These are phyloP conservation scores for Fragum sueziense DNA, from an alignment of 2,888 invertebrate genomes.

Conservation along the genomic window DNA sequence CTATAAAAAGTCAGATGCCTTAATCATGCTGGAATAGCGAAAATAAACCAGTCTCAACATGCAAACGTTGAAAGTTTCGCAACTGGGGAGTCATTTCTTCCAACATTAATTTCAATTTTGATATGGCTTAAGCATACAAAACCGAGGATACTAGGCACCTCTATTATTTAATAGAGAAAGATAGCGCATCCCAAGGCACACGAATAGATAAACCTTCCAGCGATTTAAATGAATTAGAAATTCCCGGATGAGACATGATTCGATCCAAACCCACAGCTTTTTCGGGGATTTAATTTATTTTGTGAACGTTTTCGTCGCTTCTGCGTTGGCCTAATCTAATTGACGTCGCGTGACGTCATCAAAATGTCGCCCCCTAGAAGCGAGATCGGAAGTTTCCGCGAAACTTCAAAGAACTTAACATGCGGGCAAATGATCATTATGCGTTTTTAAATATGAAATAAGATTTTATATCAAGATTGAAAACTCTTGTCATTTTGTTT, in stretches of 20 bases:
- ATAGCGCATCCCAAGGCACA: conserved; percentile 11
- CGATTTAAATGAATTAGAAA: conserved; percentile 8
- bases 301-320: conserved; percentile 42
- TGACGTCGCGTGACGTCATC: conserved; percentile 41
- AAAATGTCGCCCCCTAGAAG: conserved; percentile 37
- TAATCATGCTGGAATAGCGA: too few relatives aligned
- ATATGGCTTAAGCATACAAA: conserved; percentile 5
- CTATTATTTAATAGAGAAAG: conserved; percentile 13
- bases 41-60: neutral
- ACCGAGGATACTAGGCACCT: conserved; percentile 25
- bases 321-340: conserved; percentile 28
- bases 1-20: too few relatives aligned
- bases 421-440: conserved; percentile 31
- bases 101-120: conserved; percentile 5
- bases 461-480: conserved; percentile 40
- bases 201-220: conserved; percentile 23
- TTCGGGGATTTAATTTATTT: conserved; percentile 31
- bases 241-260: conserved; percentile 17
- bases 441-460: conserved; percentile 54
- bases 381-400: conserved; percentile 6
- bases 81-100: neutral
- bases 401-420: conserved; percentile 29
- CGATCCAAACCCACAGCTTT: conserved; percentile 35
- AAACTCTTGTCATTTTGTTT: conserved; percentile 14
- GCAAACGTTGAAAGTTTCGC: neutral